Base-by-base conservation (phyloP, 2,888 invertebrate genomes). In the Calameuta idolon region DNA sequence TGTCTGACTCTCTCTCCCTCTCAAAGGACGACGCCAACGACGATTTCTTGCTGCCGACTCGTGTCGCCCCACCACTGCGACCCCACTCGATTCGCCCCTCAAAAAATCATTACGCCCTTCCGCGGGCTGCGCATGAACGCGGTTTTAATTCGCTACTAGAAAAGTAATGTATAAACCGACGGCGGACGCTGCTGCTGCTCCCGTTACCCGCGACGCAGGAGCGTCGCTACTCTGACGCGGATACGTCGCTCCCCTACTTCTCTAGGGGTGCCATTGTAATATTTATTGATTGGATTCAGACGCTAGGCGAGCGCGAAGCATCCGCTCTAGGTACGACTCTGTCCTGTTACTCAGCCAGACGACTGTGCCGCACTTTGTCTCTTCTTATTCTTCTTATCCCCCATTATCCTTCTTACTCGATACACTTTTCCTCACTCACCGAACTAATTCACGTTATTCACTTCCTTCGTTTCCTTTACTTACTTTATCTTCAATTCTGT, bases 51-150 rank as follows among this genome's bases (percentile, higher is more conserved):
- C 79, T 78, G 78, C 81, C 82, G 83, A 79, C 78, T 78, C 79
- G 78, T 78, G 73, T 93, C 93, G 92, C 93, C 92, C 93, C 81
- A 81, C 80, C 93, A 92, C 93, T 93, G 93, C 93, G 93, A 94
- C 94, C 94, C 94, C 94, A 94, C 94, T 94, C 94, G 95, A 95
- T 95, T 95, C 95, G 94, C 95, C 95, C 95, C 95, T 91, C 95
- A 95, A 95, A 95, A 95, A 95, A 95, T 95, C 95, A 95, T 95
- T 95, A 95, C 95, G 95, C 95, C 93, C 93, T 93, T 93, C 93
- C 92, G 94, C 94, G 94, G 92, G 92, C 92, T 92, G 92, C 92
- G 92, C 94, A 94, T 94, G 94, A 94, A 94, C 94, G 94, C 94
- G 94, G 94, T 94, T 94, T 93, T 93, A 92, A 92, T 89, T 89